Conservation (phyloP, 2,888 invertebrate genomes). For the Oegoconia quadripuncta region DNA sequence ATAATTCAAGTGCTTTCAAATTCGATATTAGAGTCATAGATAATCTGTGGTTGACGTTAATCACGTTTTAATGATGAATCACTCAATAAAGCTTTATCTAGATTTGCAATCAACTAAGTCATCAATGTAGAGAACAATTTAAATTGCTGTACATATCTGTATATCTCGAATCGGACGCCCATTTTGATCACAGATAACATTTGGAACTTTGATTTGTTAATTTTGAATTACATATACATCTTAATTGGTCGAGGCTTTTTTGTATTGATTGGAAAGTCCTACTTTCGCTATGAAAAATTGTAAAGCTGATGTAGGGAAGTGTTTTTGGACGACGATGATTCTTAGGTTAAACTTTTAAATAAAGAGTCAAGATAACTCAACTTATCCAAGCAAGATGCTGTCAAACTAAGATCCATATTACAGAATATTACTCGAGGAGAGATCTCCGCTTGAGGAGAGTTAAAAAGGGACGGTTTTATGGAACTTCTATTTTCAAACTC, state of each 20-base stretch:
- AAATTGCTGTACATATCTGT: slow-evolving; percentile 27
- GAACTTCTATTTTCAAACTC: no score
- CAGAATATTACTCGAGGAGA: no score
- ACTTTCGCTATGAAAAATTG: slow-evolving; percentile 16
- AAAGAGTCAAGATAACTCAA: no score
- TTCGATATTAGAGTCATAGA: no score
- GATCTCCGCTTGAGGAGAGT: no score
- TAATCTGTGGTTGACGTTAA: no score
- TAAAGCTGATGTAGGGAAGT: not conserved
- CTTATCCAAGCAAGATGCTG: no score
- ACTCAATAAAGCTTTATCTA: slow-evolving; percentile 11
- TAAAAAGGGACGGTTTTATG: no score
- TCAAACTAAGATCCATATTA: no score
- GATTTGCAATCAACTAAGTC: slow-evolving; percentile 13
- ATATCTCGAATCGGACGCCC: slow-evolving; percentile 29
- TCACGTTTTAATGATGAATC: slow-evolving; percentile 10
- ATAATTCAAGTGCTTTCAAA: no score
- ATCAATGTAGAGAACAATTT: slow-evolving; percentile 19
- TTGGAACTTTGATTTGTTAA: slow-evolving; percentile 33
- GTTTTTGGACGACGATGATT: no score
- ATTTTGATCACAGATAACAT: slow-evolving; percentile 21
- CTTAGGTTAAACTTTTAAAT: no score
- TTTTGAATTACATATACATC: slow-evolving; percentile 27
- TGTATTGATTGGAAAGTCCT: slow-evolving; percentile 19
- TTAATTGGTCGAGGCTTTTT: slow-evolving; percentile 14